phyloP scores from a whole-genome alignment of 2,888 invertebrate genomes.

The Plusia festucae region DNA sequence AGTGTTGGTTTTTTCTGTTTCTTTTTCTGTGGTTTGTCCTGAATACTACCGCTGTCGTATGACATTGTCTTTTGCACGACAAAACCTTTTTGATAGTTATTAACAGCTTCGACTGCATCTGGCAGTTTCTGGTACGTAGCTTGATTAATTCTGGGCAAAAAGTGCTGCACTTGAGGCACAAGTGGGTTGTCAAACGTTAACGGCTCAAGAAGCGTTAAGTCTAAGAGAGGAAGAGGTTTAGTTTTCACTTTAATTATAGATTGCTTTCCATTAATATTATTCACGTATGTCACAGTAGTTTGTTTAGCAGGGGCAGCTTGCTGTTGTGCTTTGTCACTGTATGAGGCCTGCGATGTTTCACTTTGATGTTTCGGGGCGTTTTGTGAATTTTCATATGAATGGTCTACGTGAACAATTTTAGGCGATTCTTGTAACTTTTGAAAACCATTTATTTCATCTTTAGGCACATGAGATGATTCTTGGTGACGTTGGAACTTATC shows the following conservation, averaged over 20 bases:
- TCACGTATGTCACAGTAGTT: constrained; percentile 67
- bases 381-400: constrained; percentile 33
- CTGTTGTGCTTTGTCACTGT: constrained; percentile 63
- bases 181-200: constrained; percentile 83
- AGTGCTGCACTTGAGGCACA: constrained; percentile 86
- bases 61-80: constrained; percentile 73
- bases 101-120: constrained; percentile 62
- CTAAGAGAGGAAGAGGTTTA: constrained; percentile 78
- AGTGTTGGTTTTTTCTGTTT: constrained; percentile 68
- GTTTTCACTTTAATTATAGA: constrained; percentile 76
- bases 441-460: constrained; percentile 33
- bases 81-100: constrained; percentile 75
- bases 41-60: constrained; percentile 73
- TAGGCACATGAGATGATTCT: constrained; percentile 21
- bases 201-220: constrained; percentile 82
- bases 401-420: constrained; percentile 33
- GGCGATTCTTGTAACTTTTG: constrained; percentile 53
- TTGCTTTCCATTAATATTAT: constrained; percentile 78
- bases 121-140: constrained; percentile 78
- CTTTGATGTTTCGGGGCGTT: constrained; percentile 43
- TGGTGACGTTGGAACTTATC: constrained; percentile 30
- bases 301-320: constrained; percentile 69
- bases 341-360: constrained; percentile 52
- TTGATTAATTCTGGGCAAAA: constrained; percentile 78
- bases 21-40: constrained; percentile 66